These are phyloP conservation scores for Rattus norvegicus DNA, from an alignment of 2,113 vertebrate species.

Conservation along the genomic window GRCr8 NC_086035.1:65105501-65106000, in stretches of 20 bases:
- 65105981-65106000: slow-evolving; percentile 10
- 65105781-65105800: neutral
- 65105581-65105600: too few relatives aligned
- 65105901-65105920: neutral
- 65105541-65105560: neutral
- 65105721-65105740: neutral
- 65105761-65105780: neutral
- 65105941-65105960: neutral
- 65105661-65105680: neutral
- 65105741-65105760: too few relatives aligned
- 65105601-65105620: neutral
- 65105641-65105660: neutral
- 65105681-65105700: neutral
- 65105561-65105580: neutral
- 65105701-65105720: slow-evolving; percentile 6
- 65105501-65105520: neutral
- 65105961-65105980: neutral
- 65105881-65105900: neutral
- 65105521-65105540: neutral
- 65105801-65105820: neutral
- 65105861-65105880: neutral
- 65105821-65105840: neutral
- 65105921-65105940: neutral
- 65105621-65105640: neutral
- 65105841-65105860: neutral